These are phyloP conservation scores for Dinothrombium tinctorium DNA, from an alignment of 1,140 invertebrate genomes.

Conservation along the genomic window DNA sequence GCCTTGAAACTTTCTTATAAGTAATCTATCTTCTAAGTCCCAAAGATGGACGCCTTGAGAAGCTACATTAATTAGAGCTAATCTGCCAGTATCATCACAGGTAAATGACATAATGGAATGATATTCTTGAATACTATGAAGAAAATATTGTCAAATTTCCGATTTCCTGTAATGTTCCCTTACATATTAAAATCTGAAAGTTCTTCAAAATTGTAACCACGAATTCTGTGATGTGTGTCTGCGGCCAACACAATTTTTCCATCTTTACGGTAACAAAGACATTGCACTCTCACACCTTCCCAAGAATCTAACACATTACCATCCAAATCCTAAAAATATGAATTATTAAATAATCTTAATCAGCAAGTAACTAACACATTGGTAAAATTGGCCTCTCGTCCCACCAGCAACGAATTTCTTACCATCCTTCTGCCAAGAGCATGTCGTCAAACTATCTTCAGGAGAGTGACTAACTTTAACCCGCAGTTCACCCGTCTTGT, in stretches of 20 bases:
- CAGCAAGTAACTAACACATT: slow-evolving; percentile 40
- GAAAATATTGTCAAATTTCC: slow-evolving; percentile 16
- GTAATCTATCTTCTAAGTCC: slow-evolving; percentile 60
- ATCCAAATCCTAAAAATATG: slow-evolving; percentile 35
- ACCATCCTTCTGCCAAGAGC: slow-evolving; percentile 73
- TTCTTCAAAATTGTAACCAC: slow-evolving; percentile 70
- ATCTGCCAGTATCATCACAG: slow-evolving; percentile 59
- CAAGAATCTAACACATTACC: slow-evolving; percentile 75
- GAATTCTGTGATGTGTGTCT: slow-evolving; percentile 85
- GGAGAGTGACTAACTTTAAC: slow-evolving; percentile 31
- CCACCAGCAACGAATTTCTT: slow-evolving; percentile 81
- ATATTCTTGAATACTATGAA: slow-evolving; percentile 62
- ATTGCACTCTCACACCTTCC: slow-evolving; percentile 91
- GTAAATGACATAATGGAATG: slow-evolving; percentile 92
- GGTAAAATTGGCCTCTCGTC: slow-evolving; percentile 85
- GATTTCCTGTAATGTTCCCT: slow-evolving; percentile 19
- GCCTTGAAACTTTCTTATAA: slow-evolving; percentile 79
- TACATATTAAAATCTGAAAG: slow-evolving; percentile 47
- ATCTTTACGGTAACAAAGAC: slow-evolving; percentile 70
- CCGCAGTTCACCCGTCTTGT: slow-evolving; percentile 25
- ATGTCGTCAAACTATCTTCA: slow-evolving; percentile 81
- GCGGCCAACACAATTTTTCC: slow-evolving; percentile 79
- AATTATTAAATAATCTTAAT: slow-evolving; percentile 3
- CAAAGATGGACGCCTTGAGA: slow-evolving; percentile 92
- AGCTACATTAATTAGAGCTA: slow-evolving; percentile 74